Conservation (phyloP, 2,888 invertebrate species). For the Netelia virgata region DNA sequence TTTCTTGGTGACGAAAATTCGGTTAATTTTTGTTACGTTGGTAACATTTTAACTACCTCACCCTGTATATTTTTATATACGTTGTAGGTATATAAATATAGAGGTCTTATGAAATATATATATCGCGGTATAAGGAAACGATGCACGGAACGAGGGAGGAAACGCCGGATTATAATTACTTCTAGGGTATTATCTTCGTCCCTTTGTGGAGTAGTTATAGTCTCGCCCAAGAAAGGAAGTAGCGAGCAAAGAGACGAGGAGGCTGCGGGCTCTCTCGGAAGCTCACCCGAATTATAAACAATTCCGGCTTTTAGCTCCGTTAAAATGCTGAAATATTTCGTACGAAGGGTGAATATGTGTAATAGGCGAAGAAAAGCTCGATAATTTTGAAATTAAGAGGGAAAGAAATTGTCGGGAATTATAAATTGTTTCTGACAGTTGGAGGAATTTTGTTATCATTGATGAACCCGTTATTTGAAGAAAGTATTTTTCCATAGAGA, state of each 20-base stretch:
- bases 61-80: too few relatives aligned
- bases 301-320: slow-evolving; percentile 21
- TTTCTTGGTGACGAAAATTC: too few relatives aligned
- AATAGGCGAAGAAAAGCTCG: slow-evolving; percentile 13
- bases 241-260: not conserved
- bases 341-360: not conserved
- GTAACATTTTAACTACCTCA: too few relatives aligned
- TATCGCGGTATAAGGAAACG: not conserved
- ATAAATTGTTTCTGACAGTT: not conserved
- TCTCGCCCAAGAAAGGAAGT: slow-evolving; percentile 12
- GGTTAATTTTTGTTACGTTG: too few relatives aligned
- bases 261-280: not conserved
- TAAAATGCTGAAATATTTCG: slow-evolving; percentile 6
- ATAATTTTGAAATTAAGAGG: not conserved
- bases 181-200: slow-evolving; percentile 35
- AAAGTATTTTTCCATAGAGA: not conserved
- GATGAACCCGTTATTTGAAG: not conserved
- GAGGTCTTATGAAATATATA: not conserved
- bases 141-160: slow-evolving; percentile 1
- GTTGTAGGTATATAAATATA: not conserved
- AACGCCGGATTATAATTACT: slow-evolving; percentile 47
- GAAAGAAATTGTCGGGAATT: not conserved
- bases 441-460: not conserved
- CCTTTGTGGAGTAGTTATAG: slow-evolving; percentile 26
- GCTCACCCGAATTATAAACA: slow-evolving; percentile 38